phyloP scores from a whole-genome alignment of 2,797 vertebrate species.

The Thamnophis elegans region DNA sequence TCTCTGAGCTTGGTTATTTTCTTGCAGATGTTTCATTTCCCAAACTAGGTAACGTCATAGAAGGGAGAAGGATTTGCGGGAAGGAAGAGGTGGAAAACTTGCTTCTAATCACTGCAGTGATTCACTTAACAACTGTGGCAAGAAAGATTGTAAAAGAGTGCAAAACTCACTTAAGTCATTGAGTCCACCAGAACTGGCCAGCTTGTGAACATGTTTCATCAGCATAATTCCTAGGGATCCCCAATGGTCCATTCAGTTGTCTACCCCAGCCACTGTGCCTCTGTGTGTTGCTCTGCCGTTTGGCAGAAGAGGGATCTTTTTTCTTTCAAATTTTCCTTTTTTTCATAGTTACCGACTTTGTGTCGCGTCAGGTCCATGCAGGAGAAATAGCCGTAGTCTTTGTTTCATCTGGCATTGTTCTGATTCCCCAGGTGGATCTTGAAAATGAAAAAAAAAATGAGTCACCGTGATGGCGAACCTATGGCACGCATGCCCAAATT shows the following conservation, averaged over 20 bases:
- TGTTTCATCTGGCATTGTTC: background rate
- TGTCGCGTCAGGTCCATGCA: background rate
- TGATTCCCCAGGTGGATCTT: background rate
- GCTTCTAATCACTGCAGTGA: too few species aligned
- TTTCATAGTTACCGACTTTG: background rate
- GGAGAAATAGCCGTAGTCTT: background rate
- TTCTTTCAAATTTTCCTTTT: background rate
- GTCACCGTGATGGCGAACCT: too few species aligned
- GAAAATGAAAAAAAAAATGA: too few species aligned
- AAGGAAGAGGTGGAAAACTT: too few species aligned
- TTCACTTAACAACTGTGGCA: too few species aligned
- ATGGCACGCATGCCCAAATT: too few species aligned
- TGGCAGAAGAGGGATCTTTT: background rate
- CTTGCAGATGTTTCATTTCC: too few species aligned
- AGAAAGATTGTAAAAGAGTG: too few species aligned
- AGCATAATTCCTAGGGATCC: background rate
- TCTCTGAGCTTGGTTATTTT: too few species aligned
- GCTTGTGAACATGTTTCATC: background rate
- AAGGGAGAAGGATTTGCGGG: too few species aligned
- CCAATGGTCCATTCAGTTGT: background rate
- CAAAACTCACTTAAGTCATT: background rate
- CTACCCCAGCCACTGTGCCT: background rate
- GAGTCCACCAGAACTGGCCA: background rate
- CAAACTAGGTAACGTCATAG: too few species aligned
- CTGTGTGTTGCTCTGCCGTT: background rate